Evolutionary conservation across 2,113 vertebrate genomes (phyloP), one percentile per base, ranked within the genome.

Genomic region (Fulmarus glacialis): DNA sequence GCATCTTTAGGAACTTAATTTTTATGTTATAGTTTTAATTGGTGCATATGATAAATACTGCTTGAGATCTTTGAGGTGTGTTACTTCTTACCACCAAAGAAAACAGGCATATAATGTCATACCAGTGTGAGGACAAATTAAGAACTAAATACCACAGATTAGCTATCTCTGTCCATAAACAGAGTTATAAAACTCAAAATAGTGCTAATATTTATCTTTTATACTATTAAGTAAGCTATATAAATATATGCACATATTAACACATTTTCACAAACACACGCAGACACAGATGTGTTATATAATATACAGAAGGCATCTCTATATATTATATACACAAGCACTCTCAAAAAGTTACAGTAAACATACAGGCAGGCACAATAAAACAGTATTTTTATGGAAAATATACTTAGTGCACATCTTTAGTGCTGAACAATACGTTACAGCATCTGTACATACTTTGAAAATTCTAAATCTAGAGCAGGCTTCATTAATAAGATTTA

Each of bases 261-360:
- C 79, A 95, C 34, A 88, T 88, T 77, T 93, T 80, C 81, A 96
- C 93, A 93, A 74, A 91, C 91, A 90, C 62, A 68, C 21, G 45
- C 22, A 82, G 23, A 85, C 82, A 93, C 50, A 86, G 50, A 88
- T 88, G 90, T 94, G 95, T 40, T 58, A 93, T 93, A 94, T 90
- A 94, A 97, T 80, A 95, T 58, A 95, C 77, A 95, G 93, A 94
- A 70, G 19, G 20, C n/a, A 53, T 21, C 21, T 86, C 90, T 88
- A 95, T 93, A 85, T 86, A 96, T 97, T 94, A 96, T 80, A 95
- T 58, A 92, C 92, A 95, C 95, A 90, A 90, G 82, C 90, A 92
- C 74, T 92, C 92, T 96, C 88, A 90, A 87, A 89, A 94, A 87
- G 66, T 87, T 84, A 94, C 86, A 81, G 58, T 82, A 87, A 95